Evolutionary conservation across 2,888 invertebrate genomes (phyloP), one percentile per base, ranked within the genome.

Genomic region (Plagodis pulveraria): DNA sequence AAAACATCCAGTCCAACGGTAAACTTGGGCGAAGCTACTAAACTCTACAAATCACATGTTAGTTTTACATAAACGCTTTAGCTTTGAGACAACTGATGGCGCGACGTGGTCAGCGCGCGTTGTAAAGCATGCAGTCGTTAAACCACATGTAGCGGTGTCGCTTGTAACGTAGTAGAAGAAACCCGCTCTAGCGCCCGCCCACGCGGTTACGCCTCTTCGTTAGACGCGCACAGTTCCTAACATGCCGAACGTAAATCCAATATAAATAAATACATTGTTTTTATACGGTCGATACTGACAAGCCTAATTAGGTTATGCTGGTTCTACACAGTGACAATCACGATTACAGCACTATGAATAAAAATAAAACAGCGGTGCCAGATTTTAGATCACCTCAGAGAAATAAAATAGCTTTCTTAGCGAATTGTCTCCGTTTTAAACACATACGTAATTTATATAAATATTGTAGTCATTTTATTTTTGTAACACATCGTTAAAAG

Each of bases 121-220:
- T 86, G 87, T 81, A 84, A 73, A 72, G 73, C 75, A 76, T 74
- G 77, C 67, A 70, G 70, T 77, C 76, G 76, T 81, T 78, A 77
- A 77, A 78, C 81, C 80, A 79, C 79, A 76, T 75, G 81, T 84
- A 86, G 87, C 84, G 82, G 85, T 84, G 81, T 77, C 74, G 76
- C 84, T 86, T 80, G 87, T 86, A 81, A 70, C 84, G 81, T 87
- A 84, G 85, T 87, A 81, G 80, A 81, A 81, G 82, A 81, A 88
- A 89, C 89, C 81, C 73, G 89, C 84, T 89, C 74, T 69, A 71
- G 66, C 76, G 78, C 78, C 87, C 86, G 84, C 89, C 90, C 85
- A 89, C 90, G 80, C 80, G 73, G 76, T 69, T 76, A 79, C 87
- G 86, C 88, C 88, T 86, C 83, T 84, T 84, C 84, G 80, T 84